Evolutionary conservation across 2,797 vertebrate genomes (phyloP), one percentile per base, ranked within the genome.

Genomic region (Schizothorax lantsangensis): DNA sequence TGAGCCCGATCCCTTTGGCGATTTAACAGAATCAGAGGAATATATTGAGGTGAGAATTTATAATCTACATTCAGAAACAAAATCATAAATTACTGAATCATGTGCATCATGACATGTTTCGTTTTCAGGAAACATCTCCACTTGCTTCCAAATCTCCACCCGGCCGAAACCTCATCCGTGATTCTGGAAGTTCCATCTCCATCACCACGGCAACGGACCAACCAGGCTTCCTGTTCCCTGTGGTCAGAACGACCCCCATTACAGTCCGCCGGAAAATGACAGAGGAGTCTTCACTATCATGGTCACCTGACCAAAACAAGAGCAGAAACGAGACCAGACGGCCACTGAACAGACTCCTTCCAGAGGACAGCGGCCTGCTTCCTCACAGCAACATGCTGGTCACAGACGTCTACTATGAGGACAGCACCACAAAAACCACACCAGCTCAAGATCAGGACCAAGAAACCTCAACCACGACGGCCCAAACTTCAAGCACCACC

Each of bases 371-470:
- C 0, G 92, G 90, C 88, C 88, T 86, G 9, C 88, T 91, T 36
- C 87, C 92, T 15, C 82, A 77, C n/a, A 91, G 93, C 74, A 91
- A 92, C 79, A 64, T 91, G 62, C 84, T 92, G 40, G 92, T 94
- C 90, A 93, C 94, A 14, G 94, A 95, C 6, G 19, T 94, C 89
- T 95, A 94, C 92, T 94, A 93, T 74, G 94, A 95, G 88, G 94
- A 95, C 86, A 85, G 73, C 49, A 78, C 54, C 40, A 86, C 52
- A 8, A 72, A 64, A 73, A 52, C 54, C 33, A 73, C 75, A 36
- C 30, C 75, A 40, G 23, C 30, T n/a, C 64, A 59, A 54, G 19
- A 77, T 38, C 57, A 17, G 17, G 84, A 85, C 43, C 88, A 91
- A 49, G 90, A 84, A 84, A 87, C 91, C 77, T 79, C 81, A 36